Base-by-base conservation (phyloP, 2,113 vertebrate species). In the Mastomys coucha region DNA sequence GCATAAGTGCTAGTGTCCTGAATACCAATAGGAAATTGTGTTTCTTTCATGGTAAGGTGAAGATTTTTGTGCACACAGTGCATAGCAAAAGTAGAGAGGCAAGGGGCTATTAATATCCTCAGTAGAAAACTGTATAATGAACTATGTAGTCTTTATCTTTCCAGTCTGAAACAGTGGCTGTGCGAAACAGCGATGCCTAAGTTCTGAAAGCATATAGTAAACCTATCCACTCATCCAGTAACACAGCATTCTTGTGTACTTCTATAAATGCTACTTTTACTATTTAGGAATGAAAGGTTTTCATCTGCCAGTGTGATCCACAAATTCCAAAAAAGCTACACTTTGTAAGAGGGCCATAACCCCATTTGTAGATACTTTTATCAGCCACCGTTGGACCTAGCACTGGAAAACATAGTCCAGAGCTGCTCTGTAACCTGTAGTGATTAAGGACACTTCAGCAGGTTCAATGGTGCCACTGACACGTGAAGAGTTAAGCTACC, bases 271-370 rank as follows among this genome's bases (percentile, higher is more conserved):
- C 94, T 94, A 72, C 88, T 49, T 33, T 91, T 73, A 33, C 10
- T 88, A 20, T 85, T 94, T 88, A 70, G 88, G 78, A 91, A 86
- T 89, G 65, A 91, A 97, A 98, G 75, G 33, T 36, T 98, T 97
- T 97, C 88, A 39, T 89, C 82, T 39, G 88, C n/a, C 58, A 65
- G 49, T 72, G 22, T 77, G 51, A 96, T 70, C 89, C 65, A 84
- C 87, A 78, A 17, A 93, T 51, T 0, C 3, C 0, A 11, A n/a
- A 95, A 93, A 69, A 13, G 42, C 76, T 77, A 11, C 20, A 81
- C 5, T 92, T 93, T 70, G 77, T 16, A 77, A 87, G 31, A 90
- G 81, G 97, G 63, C 81, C 85, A 51, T 75, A 88, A 96, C 39
- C 67, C 28, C 75, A 82, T 94, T 85, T 70, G 82, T 12, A 14